phyloP scores from a whole-genome alignment of 37 sponge, comb jelly and placozoan species.

The Hexactinellida sp. region DNA sequence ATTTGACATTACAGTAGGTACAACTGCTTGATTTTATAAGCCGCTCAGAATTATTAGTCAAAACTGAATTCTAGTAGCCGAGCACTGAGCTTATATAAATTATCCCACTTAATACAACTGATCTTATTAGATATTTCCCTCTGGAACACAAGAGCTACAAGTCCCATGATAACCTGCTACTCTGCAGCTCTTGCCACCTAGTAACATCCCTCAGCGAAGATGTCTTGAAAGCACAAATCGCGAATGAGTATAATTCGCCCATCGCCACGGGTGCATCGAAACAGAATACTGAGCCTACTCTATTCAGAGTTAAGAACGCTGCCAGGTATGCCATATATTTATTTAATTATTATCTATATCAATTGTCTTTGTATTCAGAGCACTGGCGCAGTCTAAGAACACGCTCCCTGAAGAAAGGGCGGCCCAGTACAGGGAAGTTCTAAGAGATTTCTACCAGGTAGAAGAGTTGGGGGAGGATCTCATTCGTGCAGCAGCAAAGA shows the following conservation, averaged over 20 bases:
- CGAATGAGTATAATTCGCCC: background rate
- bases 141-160: slow-evolving; percentile 4
- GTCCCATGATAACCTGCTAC: background rate
- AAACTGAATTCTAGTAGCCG: too few species aligned
- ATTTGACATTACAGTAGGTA: too few species aligned
- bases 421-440: background rate
- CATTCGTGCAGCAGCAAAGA: background rate
- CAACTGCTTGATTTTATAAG: too few species aligned
- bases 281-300: background rate
- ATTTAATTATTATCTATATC: background rate
- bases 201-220: background rate
- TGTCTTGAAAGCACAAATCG: background rate
- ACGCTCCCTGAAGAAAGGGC: background rate
- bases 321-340: background rate
- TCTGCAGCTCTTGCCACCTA: background rate
- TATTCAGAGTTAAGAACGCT: background rate
- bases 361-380: background rate
- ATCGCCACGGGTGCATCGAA: background rate
- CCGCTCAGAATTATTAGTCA: too few species aligned
- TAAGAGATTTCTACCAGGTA: background rate
- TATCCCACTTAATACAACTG: too few species aligned
- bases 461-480: background rate
- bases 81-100: too few species aligned
- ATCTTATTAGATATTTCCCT: background rate
- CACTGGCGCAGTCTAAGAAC: background rate